A percentile compares a stretch with the other conserved stretches of the same genome.
Evolutionary conservation across 2,888 invertebrate species (phyloP).

Genomic region (Carpatolechia fugitivella): DNA sequence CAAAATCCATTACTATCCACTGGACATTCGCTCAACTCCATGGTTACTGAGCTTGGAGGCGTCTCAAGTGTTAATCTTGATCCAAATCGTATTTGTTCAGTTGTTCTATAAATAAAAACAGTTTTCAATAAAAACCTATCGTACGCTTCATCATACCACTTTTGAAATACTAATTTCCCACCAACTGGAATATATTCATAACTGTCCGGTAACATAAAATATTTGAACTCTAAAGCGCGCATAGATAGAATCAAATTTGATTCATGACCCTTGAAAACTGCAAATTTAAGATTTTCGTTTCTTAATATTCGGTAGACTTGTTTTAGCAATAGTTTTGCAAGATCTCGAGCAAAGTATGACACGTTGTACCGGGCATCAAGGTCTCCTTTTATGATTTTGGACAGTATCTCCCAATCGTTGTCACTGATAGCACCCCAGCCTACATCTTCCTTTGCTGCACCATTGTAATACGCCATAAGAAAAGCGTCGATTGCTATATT

Average conservation of each 20-base stretch:
- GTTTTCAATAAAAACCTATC: not conserved
- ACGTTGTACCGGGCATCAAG: not conserved
- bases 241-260: not conserved
- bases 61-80: not conserved
- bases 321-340: not conserved
- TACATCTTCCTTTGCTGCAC: not conserved
- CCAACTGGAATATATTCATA: not conserved
- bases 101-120: not conserved
- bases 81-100: not conserved
- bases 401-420: not conserved
- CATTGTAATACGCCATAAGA: not conserved
- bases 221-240: not conserved
- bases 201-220: not conserved
- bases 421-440: not conserved
- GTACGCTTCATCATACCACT: not conserved
- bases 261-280: not conserved
- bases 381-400: not conserved
- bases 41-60: not conserved
- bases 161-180: not conserved
- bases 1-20: not conserved
- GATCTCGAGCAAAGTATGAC: not conserved
- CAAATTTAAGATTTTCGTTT: not conserved
- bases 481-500: not conserved
- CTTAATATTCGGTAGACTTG: not conserved
- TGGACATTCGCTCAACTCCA: not conserved